Conservation (phyloP, 2,888 invertebrate species). For the Lasioglossum leucozonium region DNA sequence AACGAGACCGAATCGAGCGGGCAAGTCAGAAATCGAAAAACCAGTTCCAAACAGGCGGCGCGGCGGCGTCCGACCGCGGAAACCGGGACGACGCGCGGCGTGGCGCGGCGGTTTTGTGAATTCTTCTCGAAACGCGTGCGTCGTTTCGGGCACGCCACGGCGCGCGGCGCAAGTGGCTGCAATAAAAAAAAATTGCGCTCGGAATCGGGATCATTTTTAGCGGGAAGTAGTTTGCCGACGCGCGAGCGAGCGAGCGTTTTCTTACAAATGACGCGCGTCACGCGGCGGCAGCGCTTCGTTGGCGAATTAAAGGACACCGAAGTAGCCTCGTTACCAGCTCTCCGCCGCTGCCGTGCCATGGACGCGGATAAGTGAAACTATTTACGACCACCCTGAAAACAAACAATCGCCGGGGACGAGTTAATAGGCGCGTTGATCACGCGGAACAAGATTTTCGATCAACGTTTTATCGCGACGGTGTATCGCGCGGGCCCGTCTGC, state of each 20-base stretch:
- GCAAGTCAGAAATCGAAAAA: background rate
- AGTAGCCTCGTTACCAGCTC: conserved; percentile 40
- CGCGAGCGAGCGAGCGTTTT: conserved; percentile 10
- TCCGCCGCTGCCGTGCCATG: conserved; percentile 8
- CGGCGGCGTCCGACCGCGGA: too few relatives aligned
- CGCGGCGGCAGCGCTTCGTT: conserved; percentile 23
- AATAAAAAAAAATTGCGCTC: background rate
- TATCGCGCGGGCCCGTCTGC: conserved; percentile 39
- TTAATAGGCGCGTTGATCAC: conserved; percentile 63
- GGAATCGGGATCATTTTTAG: conserved; percentile 9
- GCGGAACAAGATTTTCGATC: conserved; percentile 60
- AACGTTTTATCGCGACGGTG: conserved; percentile 49
- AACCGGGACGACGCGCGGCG: too few relatives aligned
- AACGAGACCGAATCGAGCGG: background rate
- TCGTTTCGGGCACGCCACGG: background rate
- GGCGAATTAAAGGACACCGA: conserved; percentile 50
- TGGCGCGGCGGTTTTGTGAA: background rate
- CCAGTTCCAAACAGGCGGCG: background rate
- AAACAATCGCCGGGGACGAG: conserved; percentile 50
- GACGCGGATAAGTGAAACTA: conserved; percentile 54
- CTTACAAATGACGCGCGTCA: conserved; percentile 46
- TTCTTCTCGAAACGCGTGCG: background rate
- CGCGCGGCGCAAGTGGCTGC: background rate
- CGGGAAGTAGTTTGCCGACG: conserved; percentile 1
- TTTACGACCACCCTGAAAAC: conserved; percentile 57